phyloP scores from a whole-genome alignment of 23 tunicate species.

The Oikopleura dioica region DNA sequence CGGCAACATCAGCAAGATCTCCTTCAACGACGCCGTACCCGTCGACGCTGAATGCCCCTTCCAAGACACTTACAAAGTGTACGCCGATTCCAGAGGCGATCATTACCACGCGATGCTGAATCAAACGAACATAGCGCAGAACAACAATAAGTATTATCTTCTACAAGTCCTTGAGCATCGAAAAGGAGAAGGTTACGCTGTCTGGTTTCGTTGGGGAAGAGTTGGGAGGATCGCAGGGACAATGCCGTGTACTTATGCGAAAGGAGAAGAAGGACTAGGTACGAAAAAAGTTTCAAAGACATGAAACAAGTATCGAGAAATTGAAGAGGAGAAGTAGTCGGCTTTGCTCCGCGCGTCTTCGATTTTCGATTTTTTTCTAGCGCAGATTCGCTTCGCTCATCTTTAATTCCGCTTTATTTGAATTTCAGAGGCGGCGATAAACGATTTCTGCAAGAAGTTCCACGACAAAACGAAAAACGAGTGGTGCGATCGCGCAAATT shows the following conservation, averaged over 20 bases:
- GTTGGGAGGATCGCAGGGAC: constrained; percentile 51
- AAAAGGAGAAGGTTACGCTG: constrained; percentile 15
- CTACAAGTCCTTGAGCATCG: constrained; percentile 35
- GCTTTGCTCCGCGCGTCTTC: too few relatives aligned
- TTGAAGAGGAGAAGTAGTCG: too few relatives aligned
- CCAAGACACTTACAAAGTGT: constrained; percentile 21
- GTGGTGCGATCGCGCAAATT: constrained; percentile 18
- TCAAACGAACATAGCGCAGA: constrained; percentile 44
- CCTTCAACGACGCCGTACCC: constrained; percentile 30
- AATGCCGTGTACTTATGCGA: too few relatives aligned
- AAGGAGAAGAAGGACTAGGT: too few relatives aligned
- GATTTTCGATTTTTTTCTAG: too few relatives aligned
- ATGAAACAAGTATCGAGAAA: constrained; percentile 15
- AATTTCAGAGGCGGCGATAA: constrained; percentile 15
- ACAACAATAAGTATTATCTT: constrained; percentile 55
- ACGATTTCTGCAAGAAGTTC: constrained; percentile 35
- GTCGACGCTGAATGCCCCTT: constrained; percentile 32
- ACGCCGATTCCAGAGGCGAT: constrained; percentile 16
- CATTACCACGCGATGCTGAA: constrained; percentile 54
- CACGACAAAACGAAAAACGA: constrained; percentile 30
- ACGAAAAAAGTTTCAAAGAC: constrained; percentile 15
- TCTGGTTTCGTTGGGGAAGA: constrained; percentile 56
- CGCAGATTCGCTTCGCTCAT: too few relatives aligned
- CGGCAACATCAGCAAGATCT: constrained; percentile 17
- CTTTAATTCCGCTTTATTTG: too few relatives aligned